Conservation (phyloP, 2,888 invertebrate species). For the Ganaspis brasiliensis region DNA sequence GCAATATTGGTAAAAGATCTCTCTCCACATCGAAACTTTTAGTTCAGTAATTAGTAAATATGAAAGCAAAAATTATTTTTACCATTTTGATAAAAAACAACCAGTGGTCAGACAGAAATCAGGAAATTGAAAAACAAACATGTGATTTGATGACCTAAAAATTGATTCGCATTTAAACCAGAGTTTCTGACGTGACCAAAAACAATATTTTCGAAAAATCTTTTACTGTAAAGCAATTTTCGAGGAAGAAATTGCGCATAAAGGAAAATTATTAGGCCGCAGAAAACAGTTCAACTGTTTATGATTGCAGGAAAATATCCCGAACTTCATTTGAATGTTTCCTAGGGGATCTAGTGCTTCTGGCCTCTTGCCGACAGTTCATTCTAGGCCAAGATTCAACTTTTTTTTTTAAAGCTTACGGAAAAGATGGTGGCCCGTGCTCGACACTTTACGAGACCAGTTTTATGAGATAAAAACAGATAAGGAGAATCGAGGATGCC, state of each 20-base stretch:
- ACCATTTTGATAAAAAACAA: too few species aligned
- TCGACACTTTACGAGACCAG: slow-evolving; percentile 5
- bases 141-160: too few species aligned
- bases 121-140: too few species aligned
- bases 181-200: too few species aligned
- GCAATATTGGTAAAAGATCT: too few species aligned
- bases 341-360: slow-evolving; percentile 23
- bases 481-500: slow-evolving; percentile 32
- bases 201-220: too few species aligned
- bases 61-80: too few species aligned
- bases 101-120: too few species aligned
- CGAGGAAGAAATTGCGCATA: neutral
- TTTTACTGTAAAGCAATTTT: neutral
- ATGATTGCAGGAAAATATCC: slow-evolving; percentile 23
- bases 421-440: slow-evolving; percentile 5
- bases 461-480: slow-evolving; percentile 33
- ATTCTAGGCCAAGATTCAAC: slow-evolving; percentile 27
- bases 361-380: slow-evolving; percentile 21
- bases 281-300: slow-evolving; percentile 25
- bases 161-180: too few species aligned
- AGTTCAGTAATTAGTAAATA: too few species aligned
- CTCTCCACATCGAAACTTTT: too few species aligned
- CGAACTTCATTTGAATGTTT: slow-evolving; percentile 42
- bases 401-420: slow-evolving; percentile 31
- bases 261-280: slow-evolving; percentile 21